A percentile compares a stretch with the other conserved stretches of the same genome.
These are phyloP conservation scores for Episyrphus balteatus DNA, from an alignment of 1,140 invertebrate genomes.

Conservation along the genomic window DNA sequence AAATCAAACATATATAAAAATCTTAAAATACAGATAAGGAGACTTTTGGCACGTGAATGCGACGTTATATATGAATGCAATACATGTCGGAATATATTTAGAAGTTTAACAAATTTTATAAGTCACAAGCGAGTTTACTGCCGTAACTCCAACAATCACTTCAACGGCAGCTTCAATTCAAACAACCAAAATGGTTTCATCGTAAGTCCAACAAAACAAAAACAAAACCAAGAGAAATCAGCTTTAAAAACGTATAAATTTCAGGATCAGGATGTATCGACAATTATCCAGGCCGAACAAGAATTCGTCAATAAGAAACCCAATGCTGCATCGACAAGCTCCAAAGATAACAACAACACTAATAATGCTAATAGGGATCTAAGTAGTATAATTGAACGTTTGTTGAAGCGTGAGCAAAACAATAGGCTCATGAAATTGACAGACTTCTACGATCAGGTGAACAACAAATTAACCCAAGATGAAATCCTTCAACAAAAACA, in stretches of 20 bases:
- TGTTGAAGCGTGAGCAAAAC: constrained; percentile 7
- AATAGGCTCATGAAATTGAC: constrained; percentile 1
- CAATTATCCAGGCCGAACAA: constrained; percentile 23
- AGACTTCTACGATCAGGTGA: constrained; percentile 7
- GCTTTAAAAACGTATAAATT: constrained; percentile 7
- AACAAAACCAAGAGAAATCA: not conserved
- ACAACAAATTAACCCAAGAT: constrained; percentile 3
- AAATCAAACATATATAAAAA: not conserved
- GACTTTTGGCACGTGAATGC: constrained; percentile 64
- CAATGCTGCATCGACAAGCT: constrained; percentile 14
- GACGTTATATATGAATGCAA: constrained; percentile 76
- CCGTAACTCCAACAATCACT: constrained; percentile 36
- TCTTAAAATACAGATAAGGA: constrained; percentile 47
- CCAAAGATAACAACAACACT: not conserved
- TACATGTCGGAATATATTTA: constrained; percentile 71
- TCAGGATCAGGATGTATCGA: constrained; percentile 21
- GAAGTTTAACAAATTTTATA: constrained; percentile 71
- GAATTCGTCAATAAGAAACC: constrained; percentile 21
- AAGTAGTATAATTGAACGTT: constrained; percentile 28
- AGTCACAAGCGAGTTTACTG: constrained; percentile 76
- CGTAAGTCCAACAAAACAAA: constrained; percentile 36
- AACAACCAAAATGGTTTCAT: constrained; percentile 30
- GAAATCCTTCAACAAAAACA: not conserved
- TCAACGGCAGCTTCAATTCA: constrained; percentile 22
- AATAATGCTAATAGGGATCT: constrained; percentile 15